phyloP scores from a whole-genome alignment of 2,797 vertebrate species.

The Acipenser oxyrinchus region DNA sequence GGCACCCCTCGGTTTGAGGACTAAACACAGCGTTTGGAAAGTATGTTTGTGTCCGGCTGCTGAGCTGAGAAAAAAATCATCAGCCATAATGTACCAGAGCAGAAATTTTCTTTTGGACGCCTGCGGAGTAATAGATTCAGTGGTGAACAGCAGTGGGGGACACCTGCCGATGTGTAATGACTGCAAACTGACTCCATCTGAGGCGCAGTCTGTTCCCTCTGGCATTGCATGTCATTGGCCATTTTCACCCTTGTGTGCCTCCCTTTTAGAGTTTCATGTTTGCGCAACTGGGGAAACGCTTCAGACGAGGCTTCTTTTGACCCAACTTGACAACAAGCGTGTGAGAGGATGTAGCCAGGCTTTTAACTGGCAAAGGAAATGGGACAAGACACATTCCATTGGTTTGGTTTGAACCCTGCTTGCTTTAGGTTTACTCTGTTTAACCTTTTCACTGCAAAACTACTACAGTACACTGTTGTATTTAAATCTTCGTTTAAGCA shows the following conservation, averaged over 20 bases:
- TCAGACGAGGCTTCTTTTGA: constrained; percentile 52
- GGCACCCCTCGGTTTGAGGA: background rate
- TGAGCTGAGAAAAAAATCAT: too few relatives aligned
- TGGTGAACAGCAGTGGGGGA: constrained; percentile 16
- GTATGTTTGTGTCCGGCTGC: background rate
- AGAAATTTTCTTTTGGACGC: background rate
- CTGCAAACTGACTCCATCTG: constrained; percentile 30
- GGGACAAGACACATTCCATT: too few relatives aligned
- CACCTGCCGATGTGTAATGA: constrained; percentile 24
- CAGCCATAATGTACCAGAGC: background rate
- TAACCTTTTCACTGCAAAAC: too few relatives aligned
- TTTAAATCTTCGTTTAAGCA: too few relatives aligned
- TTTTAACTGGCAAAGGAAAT: too few relatives aligned
- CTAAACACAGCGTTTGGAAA: background rate
- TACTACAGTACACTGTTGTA: too few relatives aligned
- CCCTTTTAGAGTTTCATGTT: constrained; percentile 34
- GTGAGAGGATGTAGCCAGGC: constrained; percentile 45
- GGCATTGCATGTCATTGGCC: constrained; percentile 50
- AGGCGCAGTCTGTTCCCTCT: constrained; percentile 52
- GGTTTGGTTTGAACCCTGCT: too few relatives aligned
- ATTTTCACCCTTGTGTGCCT: constrained; percentile 27
- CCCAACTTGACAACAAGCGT: constrained; percentile 61
- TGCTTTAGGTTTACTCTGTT: too few relatives aligned
- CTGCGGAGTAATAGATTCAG: constrained; percentile 13
- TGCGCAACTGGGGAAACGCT: constrained; percentile 47